Percentiles rank a stretch among this genome's conserved stretches.
phyloP scores from a whole-genome alignment of 2,113 vertebrate genomes.

The Argyrosomus japonicus region DNA sequence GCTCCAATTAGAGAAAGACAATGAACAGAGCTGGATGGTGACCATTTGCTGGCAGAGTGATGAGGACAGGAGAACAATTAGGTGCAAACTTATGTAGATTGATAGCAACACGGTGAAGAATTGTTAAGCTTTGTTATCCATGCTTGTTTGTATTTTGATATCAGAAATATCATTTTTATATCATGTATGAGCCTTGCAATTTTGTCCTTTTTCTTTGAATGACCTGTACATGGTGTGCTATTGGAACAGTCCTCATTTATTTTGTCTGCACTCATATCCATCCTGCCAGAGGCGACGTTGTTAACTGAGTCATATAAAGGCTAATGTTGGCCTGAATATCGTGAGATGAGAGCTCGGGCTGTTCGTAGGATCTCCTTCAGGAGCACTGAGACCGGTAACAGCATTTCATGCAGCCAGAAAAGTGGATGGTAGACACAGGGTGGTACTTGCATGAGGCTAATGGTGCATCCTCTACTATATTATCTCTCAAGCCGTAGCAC shows the following conservation, averaged over 20 bases:
- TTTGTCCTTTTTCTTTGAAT: not conserved
- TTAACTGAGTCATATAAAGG: not conserved
- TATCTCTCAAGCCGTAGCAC: not conserved
- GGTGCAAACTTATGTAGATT: constrained; percentile 4
- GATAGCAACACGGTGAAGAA: not conserved
- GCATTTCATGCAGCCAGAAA: not conserved
- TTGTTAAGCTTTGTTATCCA: not conserved
- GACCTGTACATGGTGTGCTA: not conserved
- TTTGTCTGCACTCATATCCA: not conserved
- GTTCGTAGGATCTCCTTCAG: not conserved
- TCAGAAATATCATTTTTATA: not conserved
- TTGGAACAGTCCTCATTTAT: not conserved
- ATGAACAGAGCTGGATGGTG: constrained; percentile 57
- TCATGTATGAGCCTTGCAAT: not conserved
- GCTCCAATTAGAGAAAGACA: constrained; percentile 65
- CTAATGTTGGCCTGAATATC: constrained; percentile 3
- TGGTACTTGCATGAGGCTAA: not conserved
- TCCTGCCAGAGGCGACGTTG: constrained; percentile 3
- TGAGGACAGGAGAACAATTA: constrained; percentile 13
- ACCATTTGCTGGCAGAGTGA: constrained; percentile 27
- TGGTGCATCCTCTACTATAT: not conserved
- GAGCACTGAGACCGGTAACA: not conserved
- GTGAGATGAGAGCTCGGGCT: not conserved
- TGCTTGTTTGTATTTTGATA: not conserved
- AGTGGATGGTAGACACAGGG: not conserved